Percentiles rank a stretch among this genome's conserved stretches.
Evolutionary conservation across 2,888 invertebrate species (phyloP).

Genomic region (Penaeus monodon): DNA sequence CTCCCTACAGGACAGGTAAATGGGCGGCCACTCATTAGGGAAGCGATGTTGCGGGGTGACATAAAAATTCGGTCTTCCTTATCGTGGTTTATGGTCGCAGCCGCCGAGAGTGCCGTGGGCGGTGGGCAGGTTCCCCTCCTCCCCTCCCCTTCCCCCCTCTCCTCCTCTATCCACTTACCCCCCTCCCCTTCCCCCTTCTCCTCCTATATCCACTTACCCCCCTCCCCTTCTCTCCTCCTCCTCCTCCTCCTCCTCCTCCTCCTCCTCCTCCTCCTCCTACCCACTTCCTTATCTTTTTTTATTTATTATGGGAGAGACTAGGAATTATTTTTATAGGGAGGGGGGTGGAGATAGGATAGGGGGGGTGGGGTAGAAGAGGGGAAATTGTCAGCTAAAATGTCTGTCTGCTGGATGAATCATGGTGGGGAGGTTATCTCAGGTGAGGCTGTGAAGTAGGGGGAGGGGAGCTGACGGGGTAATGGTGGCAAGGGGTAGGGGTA

Average conservation of each 20-base stretch:
- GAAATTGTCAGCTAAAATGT: neutral
- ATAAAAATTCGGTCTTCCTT: too few relatives aligned
- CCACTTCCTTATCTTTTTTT: neutral
- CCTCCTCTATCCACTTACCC: neutral
- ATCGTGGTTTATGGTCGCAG: too few relatives aligned
- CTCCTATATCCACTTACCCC: neutral
- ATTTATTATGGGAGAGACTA: neutral
- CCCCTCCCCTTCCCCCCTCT: too few relatives aligned
- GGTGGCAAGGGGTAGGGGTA: neutral
- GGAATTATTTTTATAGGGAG: too few relatives aligned
- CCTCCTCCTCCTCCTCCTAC: neutral
- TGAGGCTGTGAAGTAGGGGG: neutral
- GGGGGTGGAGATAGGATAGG: neutral
- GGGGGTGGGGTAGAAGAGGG: neutral
- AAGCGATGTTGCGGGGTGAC: too few relatives aligned
- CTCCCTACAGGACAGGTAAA: too few relatives aligned
- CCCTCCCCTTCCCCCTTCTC: too few relatives aligned
- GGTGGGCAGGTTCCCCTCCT: too few relatives aligned
- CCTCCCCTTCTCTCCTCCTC: neutral
- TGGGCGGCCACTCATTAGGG: too few relatives aligned
- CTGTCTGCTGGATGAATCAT: neutral
- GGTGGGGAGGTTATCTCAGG: neutral
- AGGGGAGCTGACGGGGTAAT: neutral
- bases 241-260: neutral
- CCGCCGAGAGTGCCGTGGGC: too few relatives aligned